Evolutionary conservation across 2,888 invertebrate species (phyloP), one percentile per base, ranked within the genome.

Genomic region (Drosophila hamatofila): DNA sequence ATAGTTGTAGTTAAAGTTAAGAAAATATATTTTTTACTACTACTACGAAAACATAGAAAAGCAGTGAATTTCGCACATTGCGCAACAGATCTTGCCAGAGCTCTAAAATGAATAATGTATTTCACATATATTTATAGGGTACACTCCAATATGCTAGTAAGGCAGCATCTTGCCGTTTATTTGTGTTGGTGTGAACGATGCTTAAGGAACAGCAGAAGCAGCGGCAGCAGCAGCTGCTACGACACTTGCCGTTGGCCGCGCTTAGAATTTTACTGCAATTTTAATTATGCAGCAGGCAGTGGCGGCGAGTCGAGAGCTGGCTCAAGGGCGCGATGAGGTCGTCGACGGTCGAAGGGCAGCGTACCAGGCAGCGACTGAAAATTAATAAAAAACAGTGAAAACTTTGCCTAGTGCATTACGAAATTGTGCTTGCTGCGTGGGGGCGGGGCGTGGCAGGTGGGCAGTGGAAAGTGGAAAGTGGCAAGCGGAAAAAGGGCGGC

Each of bases 351-450:
- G 42, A 44, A 27, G 56, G 39, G 35, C 37, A 33, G 25, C 48
- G 46, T 59, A 64, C 49, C 60, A 69, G 57, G 54, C 75, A 59
- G 62, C 64, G 54, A 66, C 59, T 63, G 60, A 65, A 88, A 88
- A 83, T 88, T 78, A 85, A 82, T 88, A 83, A 88, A 80, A 83
- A 88, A 88, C 70, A 72, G 72, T 76, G 72, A 76, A 80, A 84
- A 86, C 78, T 88, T 84, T 75, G 69, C 72, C 71, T 70, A 78
- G 71, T 81, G 80, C 75, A 86, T 74, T 78, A 78, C 66, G 70
- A 73, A 74, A 80, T 69, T 72, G 62, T 69, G 62, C 41, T 52
- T 52, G 41, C 23, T 39, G 48, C 21, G 64, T n/a, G 23, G 33
- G 56, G 9, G 27, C 25, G 30, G 5, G 7, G 46, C 8, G 35